Conservation (phyloP, 2,888 invertebrate genomes). For the Polydesmus complanatus region DNA sequence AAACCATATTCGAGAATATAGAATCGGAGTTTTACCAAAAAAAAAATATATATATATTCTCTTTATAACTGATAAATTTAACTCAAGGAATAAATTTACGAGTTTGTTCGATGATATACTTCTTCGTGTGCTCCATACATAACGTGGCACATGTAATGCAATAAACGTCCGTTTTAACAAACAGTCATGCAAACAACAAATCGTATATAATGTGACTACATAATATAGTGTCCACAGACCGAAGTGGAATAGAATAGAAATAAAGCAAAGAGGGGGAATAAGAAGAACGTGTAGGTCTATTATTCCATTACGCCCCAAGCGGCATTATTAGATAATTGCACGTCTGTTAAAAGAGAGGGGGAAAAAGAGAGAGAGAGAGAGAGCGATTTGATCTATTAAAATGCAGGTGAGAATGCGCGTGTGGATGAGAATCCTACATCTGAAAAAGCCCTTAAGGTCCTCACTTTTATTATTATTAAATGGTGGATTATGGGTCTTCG, state of each 20-base stretch:
- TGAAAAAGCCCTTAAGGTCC: neutral
- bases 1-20: no score
- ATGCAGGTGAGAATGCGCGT: neutral
- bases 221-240: neutral
- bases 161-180: neutral
- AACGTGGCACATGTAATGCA: neutral
- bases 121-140: neutral
- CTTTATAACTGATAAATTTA: no score
- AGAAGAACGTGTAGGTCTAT: no score
- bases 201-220: neutral
- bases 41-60: no score
- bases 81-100: neutral
- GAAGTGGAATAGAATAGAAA: neutral
- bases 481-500: neutral
- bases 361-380: no score
- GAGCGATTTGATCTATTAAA: neutral
- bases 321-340: slow-evolving; percentile 12
- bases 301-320: slow-evolving; percentile 3
- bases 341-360: slow-evolving; percentile 5
- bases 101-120: neutral
- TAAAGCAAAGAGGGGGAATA: no score
- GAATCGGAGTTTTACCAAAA: no score
- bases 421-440: neutral
- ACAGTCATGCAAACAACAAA: neutral
- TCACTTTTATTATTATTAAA: neutral